Percentiles rank a stretch among this genome's conserved stretches.
These are phyloP conservation scores for Grammomys surdaster DNA, from an alignment of 2,113 vertebrate species.

Conservation along the genomic window DNA sequence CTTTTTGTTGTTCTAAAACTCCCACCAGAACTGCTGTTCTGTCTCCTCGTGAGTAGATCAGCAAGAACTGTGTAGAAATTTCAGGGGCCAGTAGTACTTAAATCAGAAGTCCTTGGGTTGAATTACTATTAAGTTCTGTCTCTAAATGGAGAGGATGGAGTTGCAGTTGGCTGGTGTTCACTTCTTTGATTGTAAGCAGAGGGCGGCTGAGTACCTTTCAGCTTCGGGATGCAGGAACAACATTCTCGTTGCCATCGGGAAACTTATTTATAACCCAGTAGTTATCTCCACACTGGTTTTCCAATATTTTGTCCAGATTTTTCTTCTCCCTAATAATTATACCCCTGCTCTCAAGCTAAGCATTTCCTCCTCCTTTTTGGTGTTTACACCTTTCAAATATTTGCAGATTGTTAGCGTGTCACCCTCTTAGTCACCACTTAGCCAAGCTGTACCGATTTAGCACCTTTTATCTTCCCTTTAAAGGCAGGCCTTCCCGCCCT, in stretches of 20 bases:
- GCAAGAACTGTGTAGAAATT: conserved; percentile 33
- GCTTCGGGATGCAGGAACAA: background rate
- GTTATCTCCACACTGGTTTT: conserved; percentile 56
- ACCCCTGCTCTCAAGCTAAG: conserved; percentile 58
- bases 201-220: conserved; percentile 8
- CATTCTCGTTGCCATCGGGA: conserved; percentile 34
- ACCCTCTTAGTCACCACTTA: conserved; percentile 72
- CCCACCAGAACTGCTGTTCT: conserved; percentile 45
- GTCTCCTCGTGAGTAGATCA: conserved; percentile 5
- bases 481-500: conserved; percentile 68
- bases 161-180: background rate
- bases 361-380: conserved; percentile 67
- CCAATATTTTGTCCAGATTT: conserved; percentile 68
- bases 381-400: conserved; percentile 83
- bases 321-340: conserved; percentile 77
- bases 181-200: background rate
- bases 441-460: conserved; percentile 74
- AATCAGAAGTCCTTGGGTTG: conserved; percentile 50
- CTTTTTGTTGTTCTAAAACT: conserved; percentile 49
- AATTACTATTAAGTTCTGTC: conserved; percentile 43
- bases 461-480: conserved; percentile 76
- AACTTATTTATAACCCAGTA: conserved; percentile 72
- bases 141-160: background rate
- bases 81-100: conserved; percentile 14
- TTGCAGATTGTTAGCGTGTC: conserved; percentile 71